Percentiles rank a stretch among this genome's conserved stretches.
Conservation (phyloP, 2,888 invertebrate species). For the Iselma pallidipennis region DNA sequence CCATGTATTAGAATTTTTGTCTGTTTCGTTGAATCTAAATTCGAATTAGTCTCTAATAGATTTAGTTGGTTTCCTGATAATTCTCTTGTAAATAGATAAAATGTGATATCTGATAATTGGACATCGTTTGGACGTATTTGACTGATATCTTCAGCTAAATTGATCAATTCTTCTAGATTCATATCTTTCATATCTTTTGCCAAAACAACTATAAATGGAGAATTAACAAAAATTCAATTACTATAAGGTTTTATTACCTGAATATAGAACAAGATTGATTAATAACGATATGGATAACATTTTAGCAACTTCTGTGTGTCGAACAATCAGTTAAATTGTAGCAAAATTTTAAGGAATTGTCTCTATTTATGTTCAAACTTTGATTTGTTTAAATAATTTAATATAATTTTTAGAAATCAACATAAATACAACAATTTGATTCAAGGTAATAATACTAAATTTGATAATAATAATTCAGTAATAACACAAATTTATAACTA, state of each 20-base stretch:
- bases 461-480: too few relatives aligned
- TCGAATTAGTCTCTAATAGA: not conserved
- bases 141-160: constrained; percentile 20
- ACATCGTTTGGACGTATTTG: constrained; percentile 14
- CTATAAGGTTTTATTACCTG: not conserved
- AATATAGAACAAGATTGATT: not conserved
- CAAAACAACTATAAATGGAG: not conserved
- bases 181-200: constrained; percentile 20
- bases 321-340: not conserved
- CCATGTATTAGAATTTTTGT: constrained; percentile 58
- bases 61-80: not conserved
- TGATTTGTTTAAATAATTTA: too few relatives aligned
- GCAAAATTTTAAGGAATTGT: not conserved
- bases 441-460: not conserved
- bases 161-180: constrained; percentile 11
- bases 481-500: too few relatives aligned
- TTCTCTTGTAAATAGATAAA: constrained; percentile 4
- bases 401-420: not conserved
- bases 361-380: not conserved
- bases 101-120: constrained; percentile 11
- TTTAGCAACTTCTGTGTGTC: not conserved
- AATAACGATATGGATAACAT: not conserved
- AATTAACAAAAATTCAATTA: constrained; percentile 19
- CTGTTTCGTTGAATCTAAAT: constrained; percentile 19
- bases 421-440: not conserved